Conservation (phyloP, 2,888 invertebrate species). For the Gymnosoma rotundatum region DNA sequence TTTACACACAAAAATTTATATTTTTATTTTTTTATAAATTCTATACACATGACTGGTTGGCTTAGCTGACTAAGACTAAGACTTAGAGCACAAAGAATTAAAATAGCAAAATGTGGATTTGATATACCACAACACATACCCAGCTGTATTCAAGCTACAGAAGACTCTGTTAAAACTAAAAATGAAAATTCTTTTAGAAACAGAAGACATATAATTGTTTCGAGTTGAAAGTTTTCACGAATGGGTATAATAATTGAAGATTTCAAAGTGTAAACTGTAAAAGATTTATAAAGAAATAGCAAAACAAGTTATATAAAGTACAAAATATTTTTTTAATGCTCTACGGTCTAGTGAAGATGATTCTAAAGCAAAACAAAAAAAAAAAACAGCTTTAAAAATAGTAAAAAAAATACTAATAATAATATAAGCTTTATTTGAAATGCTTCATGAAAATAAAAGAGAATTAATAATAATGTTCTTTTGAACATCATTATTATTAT, state of each 20-base stretch:
- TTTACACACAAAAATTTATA: not conserved
- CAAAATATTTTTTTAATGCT: constrained; percentile 56
- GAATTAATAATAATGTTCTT: constrained; percentile 34
- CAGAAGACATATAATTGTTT: not conserved
- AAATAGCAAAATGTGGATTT: constrained; percentile 12
- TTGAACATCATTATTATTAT: constrained; percentile 18
- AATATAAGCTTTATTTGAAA: constrained; percentile 15
- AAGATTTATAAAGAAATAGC: constrained; percentile 44
- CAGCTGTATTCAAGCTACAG: constrained; percentile 20
- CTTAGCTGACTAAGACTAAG: constrained; percentile 26
- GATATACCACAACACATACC: constrained; percentile 26
- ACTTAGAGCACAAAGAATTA: constrained; percentile 8
- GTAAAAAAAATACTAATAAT: constrained; percentile 25
- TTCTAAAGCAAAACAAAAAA: constrained; percentile 22
- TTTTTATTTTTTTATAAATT: constrained; percentile 37
- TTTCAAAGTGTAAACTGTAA: constrained; percentile 50
- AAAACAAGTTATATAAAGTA: constrained; percentile 69
- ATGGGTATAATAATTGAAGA: not conserved
- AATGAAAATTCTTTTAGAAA: not conserved
- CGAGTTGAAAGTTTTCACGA: not conserved
- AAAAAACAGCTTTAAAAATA: constrained; percentile 20
- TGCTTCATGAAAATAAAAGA: constrained; percentile 21
- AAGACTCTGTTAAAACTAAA: not conserved
- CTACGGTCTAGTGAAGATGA: constrained; percentile 72
- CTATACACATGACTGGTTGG: constrained; percentile 53